phyloP scores from a whole-genome alignment of 2,797 vertebrate species.

The Thamnophis elegans region DNA sequence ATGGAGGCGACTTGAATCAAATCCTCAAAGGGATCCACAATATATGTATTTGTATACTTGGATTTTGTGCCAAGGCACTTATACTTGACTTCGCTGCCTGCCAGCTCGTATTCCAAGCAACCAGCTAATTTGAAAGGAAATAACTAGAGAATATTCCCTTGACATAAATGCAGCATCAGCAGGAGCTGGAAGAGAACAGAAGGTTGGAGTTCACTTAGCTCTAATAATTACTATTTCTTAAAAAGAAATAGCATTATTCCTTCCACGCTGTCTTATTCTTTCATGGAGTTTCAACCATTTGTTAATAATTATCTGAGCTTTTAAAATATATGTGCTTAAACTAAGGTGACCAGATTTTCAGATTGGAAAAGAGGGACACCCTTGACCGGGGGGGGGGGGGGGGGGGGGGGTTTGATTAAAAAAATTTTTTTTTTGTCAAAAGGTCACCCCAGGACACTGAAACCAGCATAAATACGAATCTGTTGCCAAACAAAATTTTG shows the following conservation, averaged over 20 bases:
- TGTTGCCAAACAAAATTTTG: too few relatives aligned
- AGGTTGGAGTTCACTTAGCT: slow-evolving; percentile 20
- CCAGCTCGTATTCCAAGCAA: slow-evolving; percentile 8
- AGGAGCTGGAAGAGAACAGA: slow-evolving; percentile 11
- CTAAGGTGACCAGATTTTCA: too few relatives aligned
- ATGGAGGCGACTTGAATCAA: background rate
- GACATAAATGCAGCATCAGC: slow-evolving; percentile 27
- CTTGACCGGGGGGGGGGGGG: too few relatives aligned
- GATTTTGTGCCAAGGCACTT: background rate
- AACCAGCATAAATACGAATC: too few relatives aligned
- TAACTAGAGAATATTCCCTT: background rate
- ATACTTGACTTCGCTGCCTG: background rate
- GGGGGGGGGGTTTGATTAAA: too few relatives aligned
- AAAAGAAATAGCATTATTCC: slow-evolving; percentile 32
- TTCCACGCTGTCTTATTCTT: background rate
- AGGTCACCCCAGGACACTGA: too few relatives aligned
- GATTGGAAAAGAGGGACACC: too few relatives aligned
- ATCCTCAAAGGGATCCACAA: background rate
- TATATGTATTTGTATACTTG: background rate
- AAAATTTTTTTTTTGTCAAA: too few relatives aligned
- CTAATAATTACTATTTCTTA: slow-evolving; percentile 27
- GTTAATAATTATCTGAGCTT: background rate
- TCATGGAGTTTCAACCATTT: slow-evolving; percentile 10
- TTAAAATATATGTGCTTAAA: background rate
- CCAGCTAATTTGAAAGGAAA: slow-evolving; percentile 19